Evolutionary conservation across 37 sponge, comb jelly and placozoan species (phyloP), one percentile per base, ranked within the genome.

Genomic region (Aplysina aerophoba): DNA sequence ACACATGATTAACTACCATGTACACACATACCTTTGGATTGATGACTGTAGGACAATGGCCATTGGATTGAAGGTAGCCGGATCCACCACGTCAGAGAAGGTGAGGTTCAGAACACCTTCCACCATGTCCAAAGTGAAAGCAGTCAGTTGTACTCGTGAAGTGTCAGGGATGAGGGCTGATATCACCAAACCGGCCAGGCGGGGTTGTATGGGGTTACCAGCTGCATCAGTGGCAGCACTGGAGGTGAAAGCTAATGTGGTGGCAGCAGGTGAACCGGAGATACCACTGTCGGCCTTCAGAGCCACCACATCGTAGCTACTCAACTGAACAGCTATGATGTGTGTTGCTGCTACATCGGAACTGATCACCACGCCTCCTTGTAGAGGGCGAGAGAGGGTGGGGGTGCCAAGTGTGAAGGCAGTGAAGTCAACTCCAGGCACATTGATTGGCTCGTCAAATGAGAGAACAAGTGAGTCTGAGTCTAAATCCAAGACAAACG

Each of bases 31-130:
- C 78, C 78, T 75, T 0, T 33, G 81, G 17, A 55, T 53, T 5
- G 73, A 44, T 30, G 94, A 93, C 82, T 93, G 94, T 0, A 93
- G 86, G 6, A 88, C 85, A 36, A 95, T 81, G 21, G 90, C 86
- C 2, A 53, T 17, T n/a, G 93, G 89, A 62, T 90, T 77, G 85
- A 95, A 90, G 12, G 96, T 90, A 12, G 55, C 36, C 31, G 91
- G 59, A n/a, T 73, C 57, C 28, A 95, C 90, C 31, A 95, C 89
- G 62, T 95, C 93, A 77, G 85, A 73, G 81, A 95, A 95, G 13
- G 91, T 92, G 31, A 95, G 79, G 31, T 88, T 74, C 20, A 95
- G 79, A 17, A 81, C 24, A 15, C 96, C 96, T 60, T 28, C 60
- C 16, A 82, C 69, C 93, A 95, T 92, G 59, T 92, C 82, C 14